These are phyloP conservation scores for Huso huso DNA, from an alignment of 2,797 vertebrate genomes.

Conservation along the genomic window DNA sequence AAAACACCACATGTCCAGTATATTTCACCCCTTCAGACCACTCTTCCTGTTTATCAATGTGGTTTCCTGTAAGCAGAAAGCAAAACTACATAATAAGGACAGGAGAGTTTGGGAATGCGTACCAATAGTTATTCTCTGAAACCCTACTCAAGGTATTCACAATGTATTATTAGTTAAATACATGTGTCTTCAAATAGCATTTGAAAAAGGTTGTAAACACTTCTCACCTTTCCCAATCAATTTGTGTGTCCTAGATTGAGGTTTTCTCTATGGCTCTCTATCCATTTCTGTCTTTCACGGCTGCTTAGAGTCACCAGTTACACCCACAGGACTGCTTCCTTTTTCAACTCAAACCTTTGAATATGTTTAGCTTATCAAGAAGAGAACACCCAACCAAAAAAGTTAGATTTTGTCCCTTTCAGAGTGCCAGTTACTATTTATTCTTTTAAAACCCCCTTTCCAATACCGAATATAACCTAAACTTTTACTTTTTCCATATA, in stretches of 20 bases:
- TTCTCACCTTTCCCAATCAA: conserved; percentile 1
- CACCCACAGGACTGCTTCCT: too few species aligned
- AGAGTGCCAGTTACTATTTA: conserved; percentile 1
- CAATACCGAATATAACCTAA: conserved; percentile 36
- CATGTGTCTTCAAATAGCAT: neutral
- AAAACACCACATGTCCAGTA: conserved; percentile 14
- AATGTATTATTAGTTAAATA: too few species aligned
- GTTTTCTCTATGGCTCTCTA: too few species aligned
- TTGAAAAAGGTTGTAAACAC: conserved; percentile 9
- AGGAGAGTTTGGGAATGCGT: conserved; percentile 3
- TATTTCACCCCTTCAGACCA: neutral
- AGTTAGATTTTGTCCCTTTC: too few species aligned
- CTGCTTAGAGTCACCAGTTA: too few species aligned
- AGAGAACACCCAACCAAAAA: too few species aligned
- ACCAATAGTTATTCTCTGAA: too few species aligned
- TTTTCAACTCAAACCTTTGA: too few species aligned
- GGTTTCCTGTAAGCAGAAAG: conserved; percentile 13
- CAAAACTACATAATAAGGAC: neutral
- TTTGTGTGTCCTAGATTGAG: too few species aligned
- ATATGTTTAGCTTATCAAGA: too few species aligned
- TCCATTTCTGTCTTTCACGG: too few species aligned
- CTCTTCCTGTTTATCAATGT: conserved; percentile 8
- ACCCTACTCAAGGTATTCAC: too few species aligned
- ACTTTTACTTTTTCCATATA: conserved; percentile 61
- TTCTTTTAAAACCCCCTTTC: conserved; percentile 5